Base-by-base conservation (phyloP, 2,113 vertebrate species). In the Oceanites oceanicus region DNA sequence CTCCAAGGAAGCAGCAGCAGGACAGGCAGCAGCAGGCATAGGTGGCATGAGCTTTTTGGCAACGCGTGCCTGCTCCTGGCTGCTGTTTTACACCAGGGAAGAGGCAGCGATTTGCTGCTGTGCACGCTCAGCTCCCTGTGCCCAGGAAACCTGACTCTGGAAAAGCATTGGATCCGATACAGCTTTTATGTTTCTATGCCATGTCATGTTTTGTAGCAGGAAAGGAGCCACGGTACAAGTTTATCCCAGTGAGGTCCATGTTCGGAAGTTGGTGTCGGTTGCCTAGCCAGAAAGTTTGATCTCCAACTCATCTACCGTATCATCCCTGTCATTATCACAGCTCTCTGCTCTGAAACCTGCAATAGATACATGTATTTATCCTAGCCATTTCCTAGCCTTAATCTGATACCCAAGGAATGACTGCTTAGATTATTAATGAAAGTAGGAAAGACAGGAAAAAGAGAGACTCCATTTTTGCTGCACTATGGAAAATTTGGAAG, bases 41-140 rank as follows among this genome's bases (percentile, higher is more conserved):
- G 34, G 62, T 34, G 25, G 20, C 32, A 79, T 0, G 0, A 67
- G 38, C n/a, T 84, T 32, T 59, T 34, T 63, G 73, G 50, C 68
- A 63, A 67, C 0, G 0, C 2, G 0, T 0, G 0, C 44, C 70
- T 58, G 27, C 50, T 70, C 65, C 76, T 68, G 58, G 63, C 34
- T 73, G 53, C 40, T 71, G 32, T 22, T 62, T 45, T 79, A 73
- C 81, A 61, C 23, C 18, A 38, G 45, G 23, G 23, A 84, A 40
- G 12, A 47, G 47, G 34, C 30, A 50, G 67, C 0, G 5, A 67
- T 49, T 42, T 59, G n/a, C 18, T 71, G 52, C 44, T 85, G 29
- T 59, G 40, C 7, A 3, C 40, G 25, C 53, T 76, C 2, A 3
- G 55, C 13, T 92, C 15, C 40, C 40, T 36, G 15, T 44, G 34